These are phyloP conservation scores for human (Homo sapiens) DNA, from an alignment of 2,113 vertebrate genomes.

Conservation along the genomic window DNA sequence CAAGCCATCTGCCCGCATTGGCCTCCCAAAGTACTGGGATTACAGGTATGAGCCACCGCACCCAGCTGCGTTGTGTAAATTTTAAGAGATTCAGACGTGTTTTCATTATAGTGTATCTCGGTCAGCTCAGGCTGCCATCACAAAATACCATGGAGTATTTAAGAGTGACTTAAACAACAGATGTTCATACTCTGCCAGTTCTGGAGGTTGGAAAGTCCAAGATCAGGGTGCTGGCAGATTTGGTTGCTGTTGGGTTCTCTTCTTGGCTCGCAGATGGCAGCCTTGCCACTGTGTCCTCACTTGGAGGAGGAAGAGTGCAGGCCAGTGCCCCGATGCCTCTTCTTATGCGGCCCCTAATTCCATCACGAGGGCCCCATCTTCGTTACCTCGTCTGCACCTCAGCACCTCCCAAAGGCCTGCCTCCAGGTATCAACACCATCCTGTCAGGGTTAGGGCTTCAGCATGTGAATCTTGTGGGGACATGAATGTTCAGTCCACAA, in stretches of 20 bases:
- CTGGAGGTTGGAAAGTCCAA: not conserved
- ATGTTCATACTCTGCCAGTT: rapidly evolving
- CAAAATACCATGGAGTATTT: rapidly evolving
- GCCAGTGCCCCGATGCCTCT: not conserved
- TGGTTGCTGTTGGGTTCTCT: rapidly evolving
- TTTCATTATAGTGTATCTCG: rapidly evolving
- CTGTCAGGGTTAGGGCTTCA: not conserved
- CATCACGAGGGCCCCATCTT: not conserved
- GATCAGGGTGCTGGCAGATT: rapidly evolving
- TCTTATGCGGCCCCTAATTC: not conserved
- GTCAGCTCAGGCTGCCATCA: rapidly evolving
- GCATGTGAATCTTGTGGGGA: rapidly evolving
- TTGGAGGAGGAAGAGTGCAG: rapidly evolving
- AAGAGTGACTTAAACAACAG: rapidly evolving
- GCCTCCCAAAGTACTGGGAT: too few relatives aligned
- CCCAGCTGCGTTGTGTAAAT: rapidly evolving
- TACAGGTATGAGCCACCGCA: too few relatives aligned
- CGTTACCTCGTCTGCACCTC: rapidly evolving
- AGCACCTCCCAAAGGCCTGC: rapidly evolving
- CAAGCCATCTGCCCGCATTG: too few relatives aligned
- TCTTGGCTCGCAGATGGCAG: not conserved
- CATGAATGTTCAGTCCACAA: rapidly evolving
- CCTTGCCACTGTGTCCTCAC: not conserved
- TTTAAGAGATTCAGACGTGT: rapidly evolving
- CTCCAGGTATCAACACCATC: rapidly evolving